Evolutionary conservation across 2,797 vertebrate species (phyloP).

Genomic region (Phalanger gymnotis): DNA sequence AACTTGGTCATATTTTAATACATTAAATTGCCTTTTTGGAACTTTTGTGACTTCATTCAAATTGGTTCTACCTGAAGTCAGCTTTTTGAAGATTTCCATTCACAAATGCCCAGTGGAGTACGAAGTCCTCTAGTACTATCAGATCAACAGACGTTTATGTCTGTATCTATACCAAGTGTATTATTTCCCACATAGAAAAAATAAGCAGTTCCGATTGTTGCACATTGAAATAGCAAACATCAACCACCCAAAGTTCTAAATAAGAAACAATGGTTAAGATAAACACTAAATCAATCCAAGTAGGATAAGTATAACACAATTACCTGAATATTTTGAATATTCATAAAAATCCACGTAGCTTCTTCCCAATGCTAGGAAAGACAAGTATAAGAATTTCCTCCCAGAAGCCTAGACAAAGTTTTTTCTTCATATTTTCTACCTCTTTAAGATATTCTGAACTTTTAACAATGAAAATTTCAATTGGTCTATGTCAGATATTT

Average conservation of each 20-base stretch:
- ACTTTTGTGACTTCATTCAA: slow-evolving; percentile 73
- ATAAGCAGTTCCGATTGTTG: slow-evolving; percentile 49
- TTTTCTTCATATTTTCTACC: slow-evolving; percentile 56
- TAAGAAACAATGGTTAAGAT: slow-evolving; percentile 73
- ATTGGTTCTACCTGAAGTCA: slow-evolving; percentile 31
- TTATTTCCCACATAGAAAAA: slow-evolving; percentile 63
- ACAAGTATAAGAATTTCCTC: slow-evolving; percentile 69
- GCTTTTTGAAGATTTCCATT: slow-evolving; percentile 62
- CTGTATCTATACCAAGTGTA: slow-evolving; percentile 54
- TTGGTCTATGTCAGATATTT: slow-evolving; percentile 61
- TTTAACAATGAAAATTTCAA: slow-evolving; percentile 62
- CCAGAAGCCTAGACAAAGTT: slow-evolving; percentile 76
- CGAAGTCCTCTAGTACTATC: slow-evolving; percentile 57
- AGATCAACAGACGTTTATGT: slow-evolving; percentile 18
- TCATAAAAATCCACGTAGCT: slow-evolving; percentile 66
- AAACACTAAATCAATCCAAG: slow-evolving; percentile 66
- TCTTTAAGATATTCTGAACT: slow-evolving; percentile 64
- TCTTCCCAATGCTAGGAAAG: slow-evolving; percentile 73
- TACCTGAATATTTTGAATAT: slow-evolving; percentile 67
- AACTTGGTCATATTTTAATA: slow-evolving; percentile 63
- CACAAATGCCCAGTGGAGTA: slow-evolving; percentile 54
- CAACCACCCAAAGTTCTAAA: slow-evolving; percentile 76
- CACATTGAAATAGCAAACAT: slow-evolving; percentile 63
- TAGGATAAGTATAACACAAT: slow-evolving; percentile 45
- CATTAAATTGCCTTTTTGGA: slow-evolving; percentile 45